Percentiles rank a stretch among this genome's conserved stretches.
phyloP scores from a whole-genome alignment of 2,113 vertebrate species.

The Dasyprocta punctata region DNA sequence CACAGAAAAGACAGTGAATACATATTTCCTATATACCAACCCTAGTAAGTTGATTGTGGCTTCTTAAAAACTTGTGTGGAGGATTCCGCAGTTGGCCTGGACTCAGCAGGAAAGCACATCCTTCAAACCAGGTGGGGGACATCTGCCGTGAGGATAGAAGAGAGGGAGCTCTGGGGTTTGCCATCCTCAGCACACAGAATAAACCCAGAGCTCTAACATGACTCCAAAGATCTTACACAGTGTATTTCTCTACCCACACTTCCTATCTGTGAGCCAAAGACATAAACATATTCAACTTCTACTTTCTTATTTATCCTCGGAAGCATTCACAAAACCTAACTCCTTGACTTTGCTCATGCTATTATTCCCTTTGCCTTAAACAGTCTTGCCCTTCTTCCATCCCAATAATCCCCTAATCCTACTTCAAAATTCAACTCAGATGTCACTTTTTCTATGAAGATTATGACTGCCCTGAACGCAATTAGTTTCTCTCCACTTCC shows the following conservation, averaged over 20 bases:
- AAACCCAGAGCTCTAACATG: background rate
- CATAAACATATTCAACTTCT: background rate
- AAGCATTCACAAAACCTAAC: background rate
- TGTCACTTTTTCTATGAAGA: background rate
- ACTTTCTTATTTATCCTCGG: constrained; percentile 18
- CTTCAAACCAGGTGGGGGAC: background rate
- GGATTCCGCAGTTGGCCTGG: background rate
- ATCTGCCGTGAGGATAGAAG: background rate
- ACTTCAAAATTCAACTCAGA: background rate
- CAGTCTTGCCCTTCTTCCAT: background rate
- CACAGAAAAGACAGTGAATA: background rate
- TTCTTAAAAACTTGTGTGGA: background rate
- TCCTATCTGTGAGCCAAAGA: background rate
- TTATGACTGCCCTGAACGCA: background rate
- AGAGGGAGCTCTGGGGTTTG: background rate
- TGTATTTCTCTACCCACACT: background rate
- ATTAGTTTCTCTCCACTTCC: constrained; percentile 25
- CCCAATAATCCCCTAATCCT: background rate
- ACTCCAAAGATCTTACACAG: background rate
- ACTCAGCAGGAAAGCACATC: background rate
- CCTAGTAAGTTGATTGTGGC: background rate
- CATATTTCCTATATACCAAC: background rate
- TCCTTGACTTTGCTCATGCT: background rate
- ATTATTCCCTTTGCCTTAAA: background rate
- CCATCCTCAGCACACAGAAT: background rate